These are phyloP conservation scores for Tokudaia muenninki DNA, from an alignment of 2,797 vertebrate species.

Conservation along the genomic window DNA sequence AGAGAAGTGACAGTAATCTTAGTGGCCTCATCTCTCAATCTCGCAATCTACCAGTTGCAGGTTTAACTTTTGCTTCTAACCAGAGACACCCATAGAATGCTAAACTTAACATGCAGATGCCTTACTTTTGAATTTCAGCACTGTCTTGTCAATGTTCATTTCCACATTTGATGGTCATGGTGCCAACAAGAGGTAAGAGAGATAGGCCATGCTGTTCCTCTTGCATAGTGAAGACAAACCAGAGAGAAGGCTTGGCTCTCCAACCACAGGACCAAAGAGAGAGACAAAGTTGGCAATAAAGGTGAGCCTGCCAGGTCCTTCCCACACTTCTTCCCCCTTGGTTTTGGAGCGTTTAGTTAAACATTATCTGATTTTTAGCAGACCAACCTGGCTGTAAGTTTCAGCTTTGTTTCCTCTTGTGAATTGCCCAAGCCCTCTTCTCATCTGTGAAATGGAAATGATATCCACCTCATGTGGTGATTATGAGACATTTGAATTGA, in stretches of 20 bases:
- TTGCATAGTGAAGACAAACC: not conserved
- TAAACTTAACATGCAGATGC: not conserved
- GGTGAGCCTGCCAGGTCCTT: not conserved
- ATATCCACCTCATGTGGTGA: not conserved
- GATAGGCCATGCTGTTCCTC: not conserved
- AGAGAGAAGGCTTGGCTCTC: not conserved
- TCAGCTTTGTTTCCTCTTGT: not conserved
- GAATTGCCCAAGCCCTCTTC: not conserved
- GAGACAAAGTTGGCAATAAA: not conserved
- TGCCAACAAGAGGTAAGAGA: not conserved
- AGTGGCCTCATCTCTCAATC: not conserved
- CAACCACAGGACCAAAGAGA: not conserved
- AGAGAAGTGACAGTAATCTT: not conserved
- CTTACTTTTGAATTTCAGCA: not conserved
- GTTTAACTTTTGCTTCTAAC: not conserved
- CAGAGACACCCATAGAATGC: too few species aligned
- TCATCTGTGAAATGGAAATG: not conserved
- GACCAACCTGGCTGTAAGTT: not conserved
- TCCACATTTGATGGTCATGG: not conserved
- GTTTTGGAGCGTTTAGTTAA: not conserved
- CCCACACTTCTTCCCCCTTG: not conserved
- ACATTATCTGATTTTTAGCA: not conserved
- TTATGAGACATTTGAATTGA: conserved; percentile 24
- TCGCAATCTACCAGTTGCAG: not conserved
- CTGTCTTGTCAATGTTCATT: not conserved